Conservation (phyloP, 1,140 invertebrate species). For the Melanaphis sacchari region DNA sequence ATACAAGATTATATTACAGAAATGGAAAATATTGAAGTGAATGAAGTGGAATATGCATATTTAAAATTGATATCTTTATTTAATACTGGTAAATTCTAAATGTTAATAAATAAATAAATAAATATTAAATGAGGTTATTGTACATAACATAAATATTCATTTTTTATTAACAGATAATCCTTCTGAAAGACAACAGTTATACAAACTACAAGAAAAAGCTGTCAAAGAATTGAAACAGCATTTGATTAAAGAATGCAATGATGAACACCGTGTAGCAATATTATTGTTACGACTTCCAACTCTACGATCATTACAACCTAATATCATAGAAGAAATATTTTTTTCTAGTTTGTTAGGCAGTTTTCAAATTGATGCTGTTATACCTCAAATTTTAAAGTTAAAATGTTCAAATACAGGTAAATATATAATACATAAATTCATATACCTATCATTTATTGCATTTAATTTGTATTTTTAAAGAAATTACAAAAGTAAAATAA, state of each 20-base stretch:
- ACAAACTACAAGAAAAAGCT: conserved; percentile 77
- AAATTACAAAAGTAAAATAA: not conserved
- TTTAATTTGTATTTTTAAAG: not conserved
- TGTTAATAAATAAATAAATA: not conserved
- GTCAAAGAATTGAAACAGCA: conserved; percentile 74
- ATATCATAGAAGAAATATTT: conserved; percentile 89
- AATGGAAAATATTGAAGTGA: conserved; percentile 78
- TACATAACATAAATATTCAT: not conserved
- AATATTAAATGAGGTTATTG: not conserved
- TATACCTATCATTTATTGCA: not conserved
- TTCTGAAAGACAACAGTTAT: conserved; percentile 65
- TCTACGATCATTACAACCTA: conserved; percentile 77
- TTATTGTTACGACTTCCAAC: conserved; percentile 79
- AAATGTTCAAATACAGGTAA: conserved; percentile 42
- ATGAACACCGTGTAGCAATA: conserved; percentile 71
- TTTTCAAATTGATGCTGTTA: conserved; percentile 89
- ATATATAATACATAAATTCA: not conserved
- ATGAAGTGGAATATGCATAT: conserved; percentile 87
- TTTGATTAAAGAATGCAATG: conserved; percentile 66
- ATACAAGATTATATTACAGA: conserved; percentile 83
- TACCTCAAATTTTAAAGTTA: conserved; percentile 90
- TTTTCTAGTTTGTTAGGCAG: conserved; percentile 89
- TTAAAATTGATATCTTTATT: conserved; percentile 88
- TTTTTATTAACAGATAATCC: conserved; percentile 65
- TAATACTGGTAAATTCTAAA: conserved; percentile 68